Evolutionary conservation across 92 coral and sea anemone species (phyloP), one percentile per base, ranked within the genome.

Genomic region (Siderastrea siderea): DNA sequence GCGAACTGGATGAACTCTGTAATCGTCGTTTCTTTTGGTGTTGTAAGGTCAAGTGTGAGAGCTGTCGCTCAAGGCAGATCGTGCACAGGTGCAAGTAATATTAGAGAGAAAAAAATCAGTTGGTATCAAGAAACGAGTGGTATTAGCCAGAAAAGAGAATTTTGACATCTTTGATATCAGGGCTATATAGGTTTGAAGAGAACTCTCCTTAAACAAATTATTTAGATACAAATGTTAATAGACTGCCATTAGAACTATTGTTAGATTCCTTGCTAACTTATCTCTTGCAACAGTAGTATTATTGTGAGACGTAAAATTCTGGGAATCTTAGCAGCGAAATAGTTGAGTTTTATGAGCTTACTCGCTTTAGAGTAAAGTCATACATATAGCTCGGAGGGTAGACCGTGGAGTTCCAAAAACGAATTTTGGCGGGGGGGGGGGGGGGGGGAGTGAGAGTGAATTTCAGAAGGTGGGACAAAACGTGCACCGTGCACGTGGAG

Each of bases 21-120:
- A 91, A 92, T 52, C 95, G 99, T 70, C 89, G 92, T 59, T 96
- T 96, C 84, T 80, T 77, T 59, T 96, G 99, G 99, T 96, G 99
- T 71, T 96, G 99, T 62, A 93, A 96, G 75, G 99, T 96, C 47
- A 96, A 96, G 65, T 98, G 99, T 60, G 86, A 94, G 81, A 80
- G 86, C 62, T 98, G 99, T 74, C 88, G 84, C 53, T 86, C 87
- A 13, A 95, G 85, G 75, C 88, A 89, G 48, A 72, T 92, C 11
- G 90, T 97, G 1, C 96, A 92, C 43, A 92, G 89, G 79, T 97
- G 99, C 53, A 84, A 72, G n/a, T n/a, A n/a, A n/a, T n/a, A n/a
- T n/a, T n/a, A n/a, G n/a, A n/a, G n/a, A n/a, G n/a, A n/a, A n/a
- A n/a, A n/a, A n/a, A n/a, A n/a, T n/a, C n/a, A n/a, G n/a, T 0